Evolutionary conservation across 30 jellyfish, hydroid and myxozoan genomes (phyloP).

Genomic region (Turritopsis rubra): DNA sequence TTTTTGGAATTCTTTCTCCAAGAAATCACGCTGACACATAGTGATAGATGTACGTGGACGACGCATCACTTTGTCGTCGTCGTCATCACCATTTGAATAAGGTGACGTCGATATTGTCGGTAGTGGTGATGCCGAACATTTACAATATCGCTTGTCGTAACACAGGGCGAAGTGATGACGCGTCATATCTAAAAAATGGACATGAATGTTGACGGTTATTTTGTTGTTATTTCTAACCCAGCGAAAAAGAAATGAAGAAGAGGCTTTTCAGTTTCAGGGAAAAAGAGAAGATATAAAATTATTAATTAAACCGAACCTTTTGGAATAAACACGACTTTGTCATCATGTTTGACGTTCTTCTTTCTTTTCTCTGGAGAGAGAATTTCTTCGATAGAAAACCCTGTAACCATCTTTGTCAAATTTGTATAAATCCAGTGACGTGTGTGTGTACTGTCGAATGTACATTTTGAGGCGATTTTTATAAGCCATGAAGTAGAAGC

Average conservation of each 20-base stretch:
- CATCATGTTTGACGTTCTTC: background rate
- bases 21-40: constrained; percentile 26
- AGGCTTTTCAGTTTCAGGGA: too few species aligned
- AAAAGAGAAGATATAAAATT: background rate
- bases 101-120: constrained; percentile 8
- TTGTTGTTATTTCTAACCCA: too few species aligned
- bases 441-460: background rate
- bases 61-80: constrained; percentile 22
- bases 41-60: constrained; percentile 38
- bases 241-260: too few species aligned
- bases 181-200: background rate
- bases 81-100: constrained; percentile 1
- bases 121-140: background rate
- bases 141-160: background rate
- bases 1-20: constrained; percentile 32
- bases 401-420: background rate
- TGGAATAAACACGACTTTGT: background rate
- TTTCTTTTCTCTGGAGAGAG: background rate
- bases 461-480: background rate
- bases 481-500: background rate
- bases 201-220: background rate
- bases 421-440: background rate
- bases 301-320: background rate
- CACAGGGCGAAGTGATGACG: background rate
- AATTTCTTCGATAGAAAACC: background rate